Evolutionary conservation across 2,888 invertebrate genomes (phyloP), one percentile per base, ranked within the genome.

Genomic region (Timema podura): DNA sequence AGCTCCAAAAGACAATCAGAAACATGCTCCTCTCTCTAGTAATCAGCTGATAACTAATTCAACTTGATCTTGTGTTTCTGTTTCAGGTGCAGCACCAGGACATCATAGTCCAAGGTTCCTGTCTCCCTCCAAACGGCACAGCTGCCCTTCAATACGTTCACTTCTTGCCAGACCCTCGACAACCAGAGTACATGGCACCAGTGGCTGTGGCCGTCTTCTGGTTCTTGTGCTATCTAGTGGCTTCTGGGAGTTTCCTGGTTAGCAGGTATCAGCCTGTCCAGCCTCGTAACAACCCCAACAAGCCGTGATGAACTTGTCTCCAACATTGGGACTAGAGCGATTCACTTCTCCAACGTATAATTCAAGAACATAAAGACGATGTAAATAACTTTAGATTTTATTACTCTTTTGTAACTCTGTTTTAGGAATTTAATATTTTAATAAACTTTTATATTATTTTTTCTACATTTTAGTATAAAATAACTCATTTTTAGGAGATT

Each of bases 21-120:
- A 30, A 30, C 30, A 30, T 30, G 1, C 30, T 30, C 30, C 30
- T 30, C 30, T 30, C 51, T 51, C 51, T n/a, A 49, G 10, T 9
- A 9, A 49, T 9, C 49, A 49, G 49, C 49, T 49, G 49, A 11
- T 11, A 49, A 10, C 10, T 11, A 11, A 49, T n/a, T n/a, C 61
- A 30, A 45, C 10, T 5, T 16, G 6, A 61, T 30, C 44, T 7
- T 30, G 6, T 61, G 61, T 61, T 30, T 61, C 7, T 30, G 61
- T 30, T 70, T 74, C 87, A 95, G 87, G 89, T 93, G 73, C 91
- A 93, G 77, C 90, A 91, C 77, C 92, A 92, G 81, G 93, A 93
- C 78, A 93, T 93, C 74, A 95, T 95, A 77, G 90, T 93, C 47
- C 92, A 93, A 79, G 87, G 90, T 57, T 88, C 91, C 15, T 93